phyloP scores from a whole-genome alignment of 2,888 invertebrate species.

The Coelinius sp. region DNA sequence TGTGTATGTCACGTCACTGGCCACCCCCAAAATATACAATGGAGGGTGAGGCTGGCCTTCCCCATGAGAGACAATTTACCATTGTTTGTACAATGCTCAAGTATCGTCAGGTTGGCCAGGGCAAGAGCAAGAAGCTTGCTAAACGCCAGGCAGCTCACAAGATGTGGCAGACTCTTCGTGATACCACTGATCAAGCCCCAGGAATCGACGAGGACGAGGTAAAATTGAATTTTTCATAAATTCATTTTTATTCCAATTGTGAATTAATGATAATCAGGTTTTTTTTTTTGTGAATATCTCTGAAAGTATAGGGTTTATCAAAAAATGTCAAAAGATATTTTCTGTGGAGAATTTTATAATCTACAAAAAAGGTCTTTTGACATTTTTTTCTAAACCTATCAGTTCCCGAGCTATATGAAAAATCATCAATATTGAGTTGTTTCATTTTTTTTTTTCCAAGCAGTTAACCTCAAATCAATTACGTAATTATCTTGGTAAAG shows the following conservation, averaged over 20 bases:
- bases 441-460: neutral
- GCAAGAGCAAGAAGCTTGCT: slow-evolving; percentile 96
- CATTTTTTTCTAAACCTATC: too few species aligned
- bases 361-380: too few species aligned
- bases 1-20: slow-evolving; percentile 97
- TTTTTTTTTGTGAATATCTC: neutral
- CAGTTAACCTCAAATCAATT: neutral
- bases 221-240: slow-evolving; percentile 57
- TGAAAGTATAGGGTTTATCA: too few species aligned
- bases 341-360: too few species aligned
- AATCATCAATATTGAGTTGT: neutral
- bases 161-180: slow-evolving; percentile 91
- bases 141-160: slow-evolving; percentile 96
- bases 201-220: slow-evolving; percentile 84
- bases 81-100: slow-evolving; percentile 92
- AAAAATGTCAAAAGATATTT: too few species aligned
- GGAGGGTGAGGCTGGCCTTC: slow-evolving; percentile 88
- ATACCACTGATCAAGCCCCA: slow-evolving; percentile 79
- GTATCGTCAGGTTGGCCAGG: slow-evolving; percentile 87
- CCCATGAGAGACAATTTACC: slow-evolving; percentile 94
- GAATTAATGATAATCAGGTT: too few species aligned
- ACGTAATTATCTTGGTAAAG: neutral
- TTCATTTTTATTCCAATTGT: neutral
- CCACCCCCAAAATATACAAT: slow-evolving; percentile 95
- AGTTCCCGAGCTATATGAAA: too few species aligned